phyloP scores from a whole-genome alignment of 2,797 vertebrate genomes.

The Myoxocephalus aenaeus region DNA sequence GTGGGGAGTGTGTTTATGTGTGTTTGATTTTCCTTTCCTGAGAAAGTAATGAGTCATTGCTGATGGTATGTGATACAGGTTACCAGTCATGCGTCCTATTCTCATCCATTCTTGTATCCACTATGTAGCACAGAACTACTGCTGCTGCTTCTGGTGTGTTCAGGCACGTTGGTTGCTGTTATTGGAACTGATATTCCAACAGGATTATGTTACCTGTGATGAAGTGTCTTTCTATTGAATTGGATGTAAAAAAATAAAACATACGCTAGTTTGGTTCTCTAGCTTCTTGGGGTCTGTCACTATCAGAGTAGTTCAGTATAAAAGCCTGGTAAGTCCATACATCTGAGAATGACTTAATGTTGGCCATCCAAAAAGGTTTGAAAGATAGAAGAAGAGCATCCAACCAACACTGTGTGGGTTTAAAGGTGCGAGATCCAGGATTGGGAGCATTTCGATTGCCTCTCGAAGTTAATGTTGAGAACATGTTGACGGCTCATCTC shows the following conservation, averaged over 20 bases:
- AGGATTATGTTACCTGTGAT: constrained; percentile 22
- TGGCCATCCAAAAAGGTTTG: not conserved
- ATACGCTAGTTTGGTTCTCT: not conserved
- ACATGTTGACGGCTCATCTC: not conserved
- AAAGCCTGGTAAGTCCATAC: not conserved
- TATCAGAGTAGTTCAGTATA: not conserved
- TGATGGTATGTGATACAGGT: constrained; percentile 71
- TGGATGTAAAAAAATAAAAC: constrained; percentile 4
- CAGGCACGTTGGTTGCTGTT: constrained; percentile 56
- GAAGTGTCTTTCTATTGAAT: constrained; percentile 18
- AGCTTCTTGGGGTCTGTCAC: not conserved
- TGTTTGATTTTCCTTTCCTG: constrained; percentile 67
- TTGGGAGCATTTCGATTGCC: not conserved
- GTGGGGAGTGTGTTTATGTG: constrained; percentile 65
- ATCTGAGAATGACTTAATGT: constrained; percentile 1
- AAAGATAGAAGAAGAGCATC: constrained; percentile 5
- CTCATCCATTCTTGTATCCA: constrained; percentile 59
- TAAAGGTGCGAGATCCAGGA: not conserved
- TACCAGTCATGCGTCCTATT: constrained; percentile 67
- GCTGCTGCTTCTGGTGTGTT: constrained; percentile 49
- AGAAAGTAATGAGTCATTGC: constrained; percentile 72
- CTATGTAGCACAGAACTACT: constrained; percentile 11
- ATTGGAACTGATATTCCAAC: constrained; percentile 25
- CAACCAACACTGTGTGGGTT: not conserved
- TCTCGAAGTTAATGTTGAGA: not conserved